Percentiles rank a stretch among this genome's conserved stretches.
Evolutionary conservation across 2,113 vertebrate species (phyloP).

Genomic region (Todiramphus saurophagus): DNA sequence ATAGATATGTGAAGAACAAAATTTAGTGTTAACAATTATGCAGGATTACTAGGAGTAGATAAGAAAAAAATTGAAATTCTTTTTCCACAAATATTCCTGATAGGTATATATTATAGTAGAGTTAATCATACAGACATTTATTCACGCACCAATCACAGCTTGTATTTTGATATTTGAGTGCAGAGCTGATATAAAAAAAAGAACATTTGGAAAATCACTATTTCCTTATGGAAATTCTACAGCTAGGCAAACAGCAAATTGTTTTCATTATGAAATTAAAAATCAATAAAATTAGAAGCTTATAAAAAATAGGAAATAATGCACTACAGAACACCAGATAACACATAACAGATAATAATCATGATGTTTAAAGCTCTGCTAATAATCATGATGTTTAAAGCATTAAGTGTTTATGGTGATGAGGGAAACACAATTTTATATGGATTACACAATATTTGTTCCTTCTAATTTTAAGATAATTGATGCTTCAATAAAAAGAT

Average conservation of each 20-base stretch:
- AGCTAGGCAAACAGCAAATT: background rate
- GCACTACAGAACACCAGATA: background rate
- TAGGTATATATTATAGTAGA: background rate
- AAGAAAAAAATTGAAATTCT: background rate
- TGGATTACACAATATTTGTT: background rate
- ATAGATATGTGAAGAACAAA: background rate
- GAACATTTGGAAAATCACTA: background rate
- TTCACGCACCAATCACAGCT: background rate
- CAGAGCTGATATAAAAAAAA: background rate
- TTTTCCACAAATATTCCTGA: background rate
- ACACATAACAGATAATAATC: background rate
- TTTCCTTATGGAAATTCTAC: background rate
- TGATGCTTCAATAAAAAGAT: background rate
- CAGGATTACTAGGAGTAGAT: background rate
- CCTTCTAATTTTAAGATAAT: background rate
- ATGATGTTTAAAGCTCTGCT: background rate
- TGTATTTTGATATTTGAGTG: background rate
- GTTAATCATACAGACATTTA: background rate
- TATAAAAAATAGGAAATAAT: background rate
- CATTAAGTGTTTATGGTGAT: background rate
- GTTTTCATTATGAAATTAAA: slow-evolving; percentile 24
- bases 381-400: background rate
- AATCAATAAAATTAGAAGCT: slow-evolving; percentile 15
- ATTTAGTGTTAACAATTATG: background rate
- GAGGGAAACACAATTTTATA: background rate